Evolutionary conservation across 1,140 invertebrate genomes (phyloP).

Genomic region (Chlorops oryzae): DNA sequence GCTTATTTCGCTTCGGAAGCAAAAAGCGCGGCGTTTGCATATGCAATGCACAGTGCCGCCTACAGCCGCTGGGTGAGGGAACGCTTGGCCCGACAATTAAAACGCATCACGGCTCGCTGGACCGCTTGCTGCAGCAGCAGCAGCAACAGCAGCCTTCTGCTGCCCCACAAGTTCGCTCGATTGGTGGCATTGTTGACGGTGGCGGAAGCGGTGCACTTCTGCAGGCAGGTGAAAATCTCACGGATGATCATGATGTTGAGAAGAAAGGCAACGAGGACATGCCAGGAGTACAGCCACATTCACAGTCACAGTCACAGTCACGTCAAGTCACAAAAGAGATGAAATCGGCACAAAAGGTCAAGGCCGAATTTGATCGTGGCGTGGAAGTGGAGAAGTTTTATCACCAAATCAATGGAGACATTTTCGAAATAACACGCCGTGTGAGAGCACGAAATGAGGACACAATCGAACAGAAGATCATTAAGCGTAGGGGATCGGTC

Average conservation of each 20-base stretch:
- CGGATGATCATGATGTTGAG: constrained; percentile 31
- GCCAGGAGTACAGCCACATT: constrained; percentile 14
- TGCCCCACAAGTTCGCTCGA: constrained; percentile 37
- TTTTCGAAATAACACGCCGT: constrained; percentile 43
- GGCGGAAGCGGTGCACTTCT: constrained; percentile 28
- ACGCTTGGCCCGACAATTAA: constrained; percentile 34
- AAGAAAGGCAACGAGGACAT: constrained; percentile 15
- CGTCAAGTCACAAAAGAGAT: constrained; percentile 15
- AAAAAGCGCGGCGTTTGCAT: constrained; percentile 43
- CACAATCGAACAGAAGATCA: constrained; percentile 41
- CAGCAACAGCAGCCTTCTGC: constrained; percentile 19
- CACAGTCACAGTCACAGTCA: constrained; percentile 27
- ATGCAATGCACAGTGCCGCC: constrained; percentile 43
- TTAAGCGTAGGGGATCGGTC: constrained; percentile 34
- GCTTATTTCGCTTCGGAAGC: constrained; percentile 43
- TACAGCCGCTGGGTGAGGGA: constrained; percentile 34
- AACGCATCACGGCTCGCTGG: constrained; percentile 41
- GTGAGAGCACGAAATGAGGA: constrained; percentile 41
- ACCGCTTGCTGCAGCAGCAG: constrained; percentile 37
- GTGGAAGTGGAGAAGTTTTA: constrained; percentile 47
- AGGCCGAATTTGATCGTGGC: constrained; percentile 42
- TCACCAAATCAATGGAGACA: constrained; percentile 46
- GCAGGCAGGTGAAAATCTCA: constrained; percentile 28
- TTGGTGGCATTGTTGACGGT: constrained; percentile 39
- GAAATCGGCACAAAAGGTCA: constrained; percentile 27